These are phyloP conservation scores for Chondrilla cf. caribensis DNA, from an alignment of 37 sponge, comb jelly and placozoan species.

Conservation along the genomic window DNA sequence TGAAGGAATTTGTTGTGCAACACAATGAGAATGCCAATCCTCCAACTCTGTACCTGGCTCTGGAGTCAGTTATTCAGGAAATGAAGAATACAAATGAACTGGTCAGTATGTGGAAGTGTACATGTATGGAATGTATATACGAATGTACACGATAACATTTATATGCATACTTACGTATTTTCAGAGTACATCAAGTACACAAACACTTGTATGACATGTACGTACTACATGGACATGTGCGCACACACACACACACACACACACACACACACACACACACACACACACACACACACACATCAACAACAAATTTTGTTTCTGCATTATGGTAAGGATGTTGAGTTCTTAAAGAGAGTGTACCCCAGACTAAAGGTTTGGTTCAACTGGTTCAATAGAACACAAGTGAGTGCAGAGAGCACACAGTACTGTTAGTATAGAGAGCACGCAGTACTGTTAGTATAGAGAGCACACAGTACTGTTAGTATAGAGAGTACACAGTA, in stretches of 20 bases:
- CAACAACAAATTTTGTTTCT: not conserved
- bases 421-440: too few relatives aligned
- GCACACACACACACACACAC: constrained; percentile 1
- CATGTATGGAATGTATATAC: not conserved
- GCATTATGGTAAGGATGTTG: constrained; percentile 61
- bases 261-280: too few relatives aligned
- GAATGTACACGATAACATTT: not conserved
- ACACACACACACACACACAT: too few relatives aligned
- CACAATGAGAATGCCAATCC: constrained; percentile 94
- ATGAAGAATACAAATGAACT: constrained; percentile 55
- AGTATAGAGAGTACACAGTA: too few relatives aligned
- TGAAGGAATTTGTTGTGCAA: constrained; percentile 93
- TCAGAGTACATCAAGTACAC: too few relatives aligned
- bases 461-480: too few relatives aligned
- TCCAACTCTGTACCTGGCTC: constrained; percentile 93
- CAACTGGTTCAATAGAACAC: constrained; percentile 95
- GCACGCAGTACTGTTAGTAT: too few relatives aligned
- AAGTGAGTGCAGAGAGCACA: too few relatives aligned
- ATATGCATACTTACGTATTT: too few relatives aligned
- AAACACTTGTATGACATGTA: not conserved
- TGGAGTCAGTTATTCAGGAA: constrained; percentile 73
- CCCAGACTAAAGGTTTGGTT: constrained; percentile 90
- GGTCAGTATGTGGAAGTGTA: constrained; percentile 27
- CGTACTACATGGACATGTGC: not conserved
- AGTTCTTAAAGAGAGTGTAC: constrained; percentile 61